phyloP scores from a whole-genome alignment of 1,140 invertebrate species.

The Drosophila oshimai region DNA sequence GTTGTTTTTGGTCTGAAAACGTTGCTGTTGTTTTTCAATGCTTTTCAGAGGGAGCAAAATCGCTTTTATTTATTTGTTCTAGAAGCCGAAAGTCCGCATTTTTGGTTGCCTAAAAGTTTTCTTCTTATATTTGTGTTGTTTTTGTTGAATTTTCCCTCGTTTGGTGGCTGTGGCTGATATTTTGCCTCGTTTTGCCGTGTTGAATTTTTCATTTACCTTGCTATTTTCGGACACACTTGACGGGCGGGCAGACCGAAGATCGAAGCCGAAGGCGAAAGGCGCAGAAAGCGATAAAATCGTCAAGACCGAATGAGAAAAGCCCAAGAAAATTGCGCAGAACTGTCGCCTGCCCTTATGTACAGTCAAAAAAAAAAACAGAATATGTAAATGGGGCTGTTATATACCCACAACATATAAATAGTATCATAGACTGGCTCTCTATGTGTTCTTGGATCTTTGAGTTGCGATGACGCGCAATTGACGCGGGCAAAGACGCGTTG shows the following conservation, averaged over 20 bases:
- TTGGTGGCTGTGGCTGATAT: constrained; percentile 21
- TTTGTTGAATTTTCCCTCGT: constrained; percentile 16
- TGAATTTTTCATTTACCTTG: constrained; percentile 68
- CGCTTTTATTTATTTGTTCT: constrained; percentile 73
- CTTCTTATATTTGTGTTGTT: constrained; percentile 17
- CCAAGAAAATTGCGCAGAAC: constrained; percentile 71
- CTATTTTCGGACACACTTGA: constrained; percentile 79
- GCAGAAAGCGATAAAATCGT: constrained; percentile 53
- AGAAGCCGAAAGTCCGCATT: constrained; percentile 51
- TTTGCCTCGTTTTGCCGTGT: constrained; percentile 48
- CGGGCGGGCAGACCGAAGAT: constrained; percentile 48
- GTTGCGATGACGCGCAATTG: constrained; percentile 74
- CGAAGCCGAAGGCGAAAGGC: constrained; percentile 59
- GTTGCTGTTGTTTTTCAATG: constrained; percentile 25
- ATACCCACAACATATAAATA: constrained; percentile 65
- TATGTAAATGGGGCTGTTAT: constrained; percentile 1
- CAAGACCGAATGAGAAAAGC: constrained; percentile 35
- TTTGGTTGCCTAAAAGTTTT: constrained; percentile 32
- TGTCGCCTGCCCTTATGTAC: constrained; percentile 75
- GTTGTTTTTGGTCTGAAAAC: no score
- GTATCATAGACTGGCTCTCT: constrained; percentile 53
- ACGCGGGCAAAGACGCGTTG: constrained; percentile 75
- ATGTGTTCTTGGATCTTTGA: constrained; percentile 44
- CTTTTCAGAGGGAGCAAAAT: constrained; percentile 27
- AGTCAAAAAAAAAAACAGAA: neutral